Base-by-base conservation (phyloP, 2,113 vertebrate genomes). In the Prietella phreatophila region DNA sequence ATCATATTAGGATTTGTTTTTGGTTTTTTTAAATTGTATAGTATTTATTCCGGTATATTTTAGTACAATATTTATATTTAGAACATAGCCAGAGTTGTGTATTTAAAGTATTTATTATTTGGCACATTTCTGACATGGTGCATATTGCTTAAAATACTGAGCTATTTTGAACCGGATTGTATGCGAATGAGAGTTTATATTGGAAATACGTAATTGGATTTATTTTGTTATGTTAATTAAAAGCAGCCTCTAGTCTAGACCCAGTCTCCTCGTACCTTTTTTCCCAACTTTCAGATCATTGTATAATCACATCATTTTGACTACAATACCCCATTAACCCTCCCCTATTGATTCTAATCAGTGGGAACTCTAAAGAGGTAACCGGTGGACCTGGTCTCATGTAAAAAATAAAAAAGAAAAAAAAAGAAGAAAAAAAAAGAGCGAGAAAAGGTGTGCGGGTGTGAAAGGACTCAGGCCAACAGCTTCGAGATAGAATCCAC, bases 301-400 rank as follows among this genome's bases (percentile, higher is more conserved):
- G 85, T 80, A 69, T 90, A 90, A 90, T 90, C 87, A 73, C 85
- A 85, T 90, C 85, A 89, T 36, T 82, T 82, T 87, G 82, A 87
- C 79, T 89, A 87, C 87, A 86, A 88, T 89, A 71, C 56, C 84
- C 82, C 90, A 93, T 90, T 93, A 92, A 91, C 92, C 89, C 88
- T 87, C 85, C 92, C 79, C 89, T 90, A 93, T 90, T 94, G 93
- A 95, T 93, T 92, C 91, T 93, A 93, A 95, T 95, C 93, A 95
- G 58, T 76, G 88, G 60, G 6, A 20, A 76, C 93, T 91, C 94
- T 93, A 95, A 95, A 95, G 93, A 84, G 89, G 8, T 22, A 89
- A 92, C 88, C 91, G 14, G 92, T 1, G 80, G 89, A 93, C 93
- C 94, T 75, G 83, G 93, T 92, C 91, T 79, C 30, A 83, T 88